phyloP scores from a whole-genome alignment of 2,888 invertebrate genomes.

The Tiliacea citrago region DNA sequence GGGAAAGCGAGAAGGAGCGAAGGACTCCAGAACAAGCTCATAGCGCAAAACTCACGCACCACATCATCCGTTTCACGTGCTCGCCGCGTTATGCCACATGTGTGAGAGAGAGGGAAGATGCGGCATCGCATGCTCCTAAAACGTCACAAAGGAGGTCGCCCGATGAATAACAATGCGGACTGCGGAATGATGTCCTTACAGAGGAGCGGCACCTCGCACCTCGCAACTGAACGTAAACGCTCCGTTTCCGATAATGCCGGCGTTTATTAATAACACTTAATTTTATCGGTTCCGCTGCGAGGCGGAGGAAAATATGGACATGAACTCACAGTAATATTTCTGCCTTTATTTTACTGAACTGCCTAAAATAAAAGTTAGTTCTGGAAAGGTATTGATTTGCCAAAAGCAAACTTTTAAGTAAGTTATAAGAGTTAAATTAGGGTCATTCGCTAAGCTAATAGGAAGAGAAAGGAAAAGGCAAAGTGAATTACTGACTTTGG shows the following conservation, averaged over 20 bases:
- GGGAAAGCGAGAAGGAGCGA: conserved; percentile 71
- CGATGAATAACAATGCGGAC: conserved; percentile 90
- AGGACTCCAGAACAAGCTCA: conserved; percentile 81
- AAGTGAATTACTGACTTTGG: conserved; percentile 25
- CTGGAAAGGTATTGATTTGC: conserved; percentile 32
- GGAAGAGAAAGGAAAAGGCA: conserved; percentile 25
- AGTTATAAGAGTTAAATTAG: conserved; percentile 32
- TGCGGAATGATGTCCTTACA: conserved; percentile 89
- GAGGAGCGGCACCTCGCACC: conserved; percentile 67
- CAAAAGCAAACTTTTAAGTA: conserved; percentile 41
- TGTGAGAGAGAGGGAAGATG: conserved; percentile 79
- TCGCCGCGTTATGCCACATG: conserved; percentile 46
- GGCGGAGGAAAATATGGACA: conserved; percentile 19
- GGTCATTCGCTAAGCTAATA: conserved; percentile 14
- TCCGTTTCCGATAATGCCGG: conserved; percentile 49
- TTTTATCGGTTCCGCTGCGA: conserved; percentile 49
- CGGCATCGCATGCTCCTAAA: conserved; percentile 87
- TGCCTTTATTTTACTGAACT: conserved; percentile 18
- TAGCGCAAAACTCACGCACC: conserved; percentile 87
- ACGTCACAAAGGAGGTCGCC: conserved; percentile 89
- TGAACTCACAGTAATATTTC: conserved; percentile 3
- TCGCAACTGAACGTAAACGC: conserved; percentile 50
- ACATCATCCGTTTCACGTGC: conserved; percentile 72
- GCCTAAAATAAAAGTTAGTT: conserved; percentile 2
- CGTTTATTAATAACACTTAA: conserved; percentile 59